Percentiles rank a stretch among this genome's conserved stretches.
Conservation (phyloP, 2,113 vertebrate species). For the Sylvia atricapilla region DNA sequence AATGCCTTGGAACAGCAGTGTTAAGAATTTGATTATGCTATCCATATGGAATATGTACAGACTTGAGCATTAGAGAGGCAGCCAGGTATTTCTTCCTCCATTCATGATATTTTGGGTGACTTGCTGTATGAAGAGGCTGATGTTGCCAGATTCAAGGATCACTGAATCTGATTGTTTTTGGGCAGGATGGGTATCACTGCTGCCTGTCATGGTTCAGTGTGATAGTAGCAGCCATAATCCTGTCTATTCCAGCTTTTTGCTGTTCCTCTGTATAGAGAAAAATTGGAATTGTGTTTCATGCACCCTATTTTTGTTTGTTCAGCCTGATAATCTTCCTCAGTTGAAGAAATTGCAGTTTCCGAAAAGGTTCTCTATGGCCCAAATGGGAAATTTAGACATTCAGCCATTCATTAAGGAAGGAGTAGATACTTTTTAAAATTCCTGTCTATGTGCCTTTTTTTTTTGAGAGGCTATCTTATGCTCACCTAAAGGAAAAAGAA, state of each 20-base stretch:
- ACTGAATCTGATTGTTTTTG: not conserved
- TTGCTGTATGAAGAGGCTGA: not conserved
- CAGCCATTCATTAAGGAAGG: not conserved
- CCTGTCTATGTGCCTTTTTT: not conserved
- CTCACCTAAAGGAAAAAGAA: not conserved
- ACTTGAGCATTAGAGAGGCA: not conserved
- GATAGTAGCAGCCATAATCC: not conserved
- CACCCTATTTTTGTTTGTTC: not conserved
- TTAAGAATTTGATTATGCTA: not conserved
- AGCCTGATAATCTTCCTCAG: not conserved
- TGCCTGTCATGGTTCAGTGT: not conserved
- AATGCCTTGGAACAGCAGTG: not conserved
- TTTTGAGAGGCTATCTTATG: not conserved
- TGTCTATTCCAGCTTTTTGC: not conserved
- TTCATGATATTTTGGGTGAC: not conserved
- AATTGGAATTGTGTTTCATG: not conserved
- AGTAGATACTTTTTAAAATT: not conserved
- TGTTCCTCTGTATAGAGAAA: not conserved
- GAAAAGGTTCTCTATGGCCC: not conserved
- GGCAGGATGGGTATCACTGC: fast-evolving
- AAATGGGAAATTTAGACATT: not conserved
- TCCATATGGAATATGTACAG: not conserved
- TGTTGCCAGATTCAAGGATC: not conserved
- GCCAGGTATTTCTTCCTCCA: not conserved
- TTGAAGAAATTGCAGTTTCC: not conserved